Base-by-base conservation (phyloP, 2,113 vertebrate species). In the Callionymus lyra region DNA sequence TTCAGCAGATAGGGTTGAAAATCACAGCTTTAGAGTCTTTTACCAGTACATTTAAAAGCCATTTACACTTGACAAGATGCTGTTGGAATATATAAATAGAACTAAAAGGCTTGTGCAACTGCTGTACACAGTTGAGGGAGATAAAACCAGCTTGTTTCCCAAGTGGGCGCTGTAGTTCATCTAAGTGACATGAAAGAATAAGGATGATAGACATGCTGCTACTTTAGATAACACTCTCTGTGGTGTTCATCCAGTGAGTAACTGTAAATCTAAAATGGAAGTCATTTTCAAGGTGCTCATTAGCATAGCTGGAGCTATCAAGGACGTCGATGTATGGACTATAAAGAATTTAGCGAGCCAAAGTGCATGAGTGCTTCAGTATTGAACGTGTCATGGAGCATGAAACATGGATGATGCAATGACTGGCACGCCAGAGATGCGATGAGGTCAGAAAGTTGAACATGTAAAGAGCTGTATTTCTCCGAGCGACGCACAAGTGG, bases 271-370 rank as follows among this genome's bases (percentile, higher is more conserved):
- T 38, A 27, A 16, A 53, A 41, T 34, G 13, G 38, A 8, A 0
- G 1, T 16, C 36, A 1, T 15, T n/a, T n/a, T n/a, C n/a, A 10
- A 36, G 36, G 41, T 16, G 32, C 52, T 14, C n/a, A 52, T 50
- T 47, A 61, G 43, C 33, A 17, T 39, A 32, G 17, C 16, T 27
- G 39, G 9, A 1, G 18, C 31, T 32, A 21, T 2, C 11, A 2
- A 16, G 21, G 40, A 49, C 43, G 13, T 41, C 19, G 18, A 47
- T 12, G 16, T 32, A 36, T 16, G 27, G 32, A 47, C 19, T 16
- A 48, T 57, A 33, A 60, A 70, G 55, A 56, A 19, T 14, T 51
- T 10, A 59, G 13, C 8, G 6, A 8, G 21, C 34, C 4, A 39
- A 15, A 43, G 17, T 52, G 27, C 10, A 5, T 51, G 10, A 44